These are phyloP conservation scores for Pemphigus obesinymphae DNA, from an alignment of 1,140 invertebrate genomes.

Conservation along the genomic window DNA sequence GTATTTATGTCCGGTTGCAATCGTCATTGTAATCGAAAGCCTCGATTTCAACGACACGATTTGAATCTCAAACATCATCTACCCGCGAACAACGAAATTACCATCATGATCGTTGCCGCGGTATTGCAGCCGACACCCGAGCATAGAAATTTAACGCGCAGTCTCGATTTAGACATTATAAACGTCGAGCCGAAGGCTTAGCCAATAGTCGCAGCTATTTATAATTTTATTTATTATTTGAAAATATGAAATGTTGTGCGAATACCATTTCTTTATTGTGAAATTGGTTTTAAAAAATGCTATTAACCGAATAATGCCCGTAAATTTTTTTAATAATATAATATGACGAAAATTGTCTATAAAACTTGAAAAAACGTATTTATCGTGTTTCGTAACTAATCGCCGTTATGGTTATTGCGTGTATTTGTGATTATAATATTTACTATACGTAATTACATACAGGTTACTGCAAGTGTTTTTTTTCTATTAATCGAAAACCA, in stretches of 20 bases:
- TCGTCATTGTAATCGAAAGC: not conserved
- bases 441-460: too few relatives aligned
- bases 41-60: not conserved
- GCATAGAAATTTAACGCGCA: not conserved
- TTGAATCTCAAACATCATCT: not conserved
- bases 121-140: not conserved
- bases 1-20: not conserved
- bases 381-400: not conserved
- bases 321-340: too few relatives aligned
- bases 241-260: not conserved
- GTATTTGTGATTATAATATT: too few relatives aligned
- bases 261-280: not conserved
- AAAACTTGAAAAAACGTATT: not conserved
- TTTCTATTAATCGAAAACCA: not conserved
- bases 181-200: too few relatives aligned
- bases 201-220: too few relatives aligned
- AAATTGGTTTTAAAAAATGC: too few relatives aligned
- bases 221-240: too few relatives aligned
- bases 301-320: too few relatives aligned
- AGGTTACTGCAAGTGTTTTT: not conserved
- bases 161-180: not conserved
- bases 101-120: not conserved
- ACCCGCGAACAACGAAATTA: not conserved
- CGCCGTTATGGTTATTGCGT: not conserved
- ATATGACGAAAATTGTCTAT: not conserved